Evolutionary conservation across 2,113 vertebrate species (phyloP).

Genomic region (Scophthalmus maximus): DNA sequence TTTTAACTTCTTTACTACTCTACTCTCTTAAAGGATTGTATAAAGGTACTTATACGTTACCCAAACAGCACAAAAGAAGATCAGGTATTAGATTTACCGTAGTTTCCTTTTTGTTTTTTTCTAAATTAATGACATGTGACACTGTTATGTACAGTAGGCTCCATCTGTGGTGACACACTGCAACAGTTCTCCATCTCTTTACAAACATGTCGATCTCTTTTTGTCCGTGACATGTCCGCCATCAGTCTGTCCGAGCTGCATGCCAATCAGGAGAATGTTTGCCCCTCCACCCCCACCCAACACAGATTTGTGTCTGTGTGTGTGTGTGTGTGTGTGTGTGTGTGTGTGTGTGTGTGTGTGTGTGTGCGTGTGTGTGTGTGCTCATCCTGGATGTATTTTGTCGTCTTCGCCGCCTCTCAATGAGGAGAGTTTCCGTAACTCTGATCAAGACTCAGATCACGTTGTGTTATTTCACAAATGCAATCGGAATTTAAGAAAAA

Average conservation of each 20-base stretch:
- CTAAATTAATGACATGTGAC: conserved; percentile 50
- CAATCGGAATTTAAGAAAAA: conserved; percentile 27
- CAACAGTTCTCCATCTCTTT: conserved; percentile 75
- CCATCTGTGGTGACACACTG: conserved; percentile 76
- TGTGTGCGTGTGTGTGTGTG: conserved; percentile 37
- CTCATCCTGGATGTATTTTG: conserved; percentile 69
- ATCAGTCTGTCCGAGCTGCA: conserved; percentile 75
- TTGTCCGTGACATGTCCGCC: conserved; percentile 65
- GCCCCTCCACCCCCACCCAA: conserved; percentile 49
- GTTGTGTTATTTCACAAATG: conserved; percentile 7
- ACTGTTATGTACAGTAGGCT: conserved; percentile 68
- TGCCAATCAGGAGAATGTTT: conserved; percentile 72
- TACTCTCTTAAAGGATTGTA: conserved; percentile 86
- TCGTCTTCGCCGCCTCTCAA: conserved; percentile 54
- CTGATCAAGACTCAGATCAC: conserved; percentile 35
- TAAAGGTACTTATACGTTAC: conserved; percentile 86
- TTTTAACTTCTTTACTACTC: conserved; percentile 80
- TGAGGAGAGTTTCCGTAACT: conserved; percentile 59
- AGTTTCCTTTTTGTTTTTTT: conserved; percentile 26
- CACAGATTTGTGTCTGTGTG: conserved; percentile 76
- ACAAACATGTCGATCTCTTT: conserved; percentile 65
- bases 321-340: too few relatives aligned
- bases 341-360: conserved; percentile 38
- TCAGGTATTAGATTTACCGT: conserved; percentile 82
- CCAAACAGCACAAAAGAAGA: conserved; percentile 87